These are phyloP conservation scores for Cladorhizidae sp. DNA, from an alignment of 37 sponge, comb jelly and placozoan genomes.

Conservation along the genomic window DNA sequence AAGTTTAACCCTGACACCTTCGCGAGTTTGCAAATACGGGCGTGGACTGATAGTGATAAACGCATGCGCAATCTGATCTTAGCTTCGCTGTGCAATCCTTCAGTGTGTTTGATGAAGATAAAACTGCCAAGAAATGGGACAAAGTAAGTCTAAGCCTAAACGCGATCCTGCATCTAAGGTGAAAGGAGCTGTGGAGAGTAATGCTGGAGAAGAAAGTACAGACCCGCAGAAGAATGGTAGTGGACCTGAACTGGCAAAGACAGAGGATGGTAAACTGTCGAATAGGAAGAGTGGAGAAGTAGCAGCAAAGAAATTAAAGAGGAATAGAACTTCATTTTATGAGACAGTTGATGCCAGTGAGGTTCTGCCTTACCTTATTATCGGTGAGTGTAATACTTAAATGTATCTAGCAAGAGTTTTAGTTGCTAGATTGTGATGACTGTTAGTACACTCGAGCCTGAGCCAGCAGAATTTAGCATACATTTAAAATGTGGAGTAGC, in stretches of 20 bases:
- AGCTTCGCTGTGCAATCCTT: too few species aligned
- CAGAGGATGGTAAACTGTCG: not conserved
- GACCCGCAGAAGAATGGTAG: not conserved
- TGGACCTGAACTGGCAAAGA: not conserved
- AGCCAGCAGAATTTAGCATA: too few species aligned
- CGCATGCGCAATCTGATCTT: too few species aligned
- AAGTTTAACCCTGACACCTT: too few species aligned
- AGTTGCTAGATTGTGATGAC: too few species aligned
- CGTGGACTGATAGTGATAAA: too few species aligned
- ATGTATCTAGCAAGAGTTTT: too few species aligned
- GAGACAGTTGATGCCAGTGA: constrained; percentile 65
- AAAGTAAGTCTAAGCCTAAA: not conserved
- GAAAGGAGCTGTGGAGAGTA: not conserved
- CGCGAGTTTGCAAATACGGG: too few species aligned
- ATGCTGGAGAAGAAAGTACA: not conserved
- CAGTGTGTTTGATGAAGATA: too few species aligned
- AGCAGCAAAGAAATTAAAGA: not conserved
- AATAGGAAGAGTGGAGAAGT: not conserved
- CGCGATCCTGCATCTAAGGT: not conserved
- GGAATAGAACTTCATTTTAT: constrained; percentile 53
- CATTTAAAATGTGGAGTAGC: too few species aligned
- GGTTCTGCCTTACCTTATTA: constrained; percentile 42
- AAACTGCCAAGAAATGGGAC: constrained; percentile 3
- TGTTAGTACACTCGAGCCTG: too few species aligned
- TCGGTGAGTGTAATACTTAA: not conserved